Base-by-base conservation (phyloP, 2,113 vertebrate species). In the Bubo blakistoni region DNA sequence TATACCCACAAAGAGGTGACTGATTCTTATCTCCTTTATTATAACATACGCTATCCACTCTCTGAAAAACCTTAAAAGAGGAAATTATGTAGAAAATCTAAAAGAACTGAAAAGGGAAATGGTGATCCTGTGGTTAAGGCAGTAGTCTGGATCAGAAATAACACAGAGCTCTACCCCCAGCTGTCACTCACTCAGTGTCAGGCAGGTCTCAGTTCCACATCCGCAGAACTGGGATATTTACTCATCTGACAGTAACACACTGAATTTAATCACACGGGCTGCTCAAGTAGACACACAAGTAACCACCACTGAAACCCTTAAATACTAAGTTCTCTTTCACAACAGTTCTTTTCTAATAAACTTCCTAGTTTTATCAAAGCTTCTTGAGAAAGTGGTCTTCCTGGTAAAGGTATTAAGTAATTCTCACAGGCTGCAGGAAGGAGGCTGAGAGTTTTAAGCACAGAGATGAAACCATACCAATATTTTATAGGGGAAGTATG, bases 41-140 rank as follows among this genome's bases (percentile, higher is more conserved):
- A 27, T 14, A 44, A 25, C 7, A 34, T 6, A 14, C 0, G 2
- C 58, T 14, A 14, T 8, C 40, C 26, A 11, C 34, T 10, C 36
- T 1, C 57, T n/a, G 58, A 57, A 46, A 79, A 76, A 22, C 25
- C 40, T 51, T 3, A 2, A 5, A 7, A 7, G n/a, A 81, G 63
- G 47, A 67, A 71, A 77, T 55, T 6, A 30, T 3, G 52, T 13
- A 51, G 34, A 40, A 69, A 65, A 89, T 6, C 24, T 42, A 29
- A 32, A 63, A 76, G 11, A 34, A 65, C 22, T 12, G 19, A 32
- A 40, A 57, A 62, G n/a, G 34, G 62, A 88, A 71, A 30, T 0
- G 30, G 59, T 16, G 49, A 70, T n/a, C 18, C 59, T 63, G 58
- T 4, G 76, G 54, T 34, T 16, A 26, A 69, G 29, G n/a, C 62